Conservation (phyloP, 2,888 invertebrate genomes). For the Apamea crenata region DNA sequence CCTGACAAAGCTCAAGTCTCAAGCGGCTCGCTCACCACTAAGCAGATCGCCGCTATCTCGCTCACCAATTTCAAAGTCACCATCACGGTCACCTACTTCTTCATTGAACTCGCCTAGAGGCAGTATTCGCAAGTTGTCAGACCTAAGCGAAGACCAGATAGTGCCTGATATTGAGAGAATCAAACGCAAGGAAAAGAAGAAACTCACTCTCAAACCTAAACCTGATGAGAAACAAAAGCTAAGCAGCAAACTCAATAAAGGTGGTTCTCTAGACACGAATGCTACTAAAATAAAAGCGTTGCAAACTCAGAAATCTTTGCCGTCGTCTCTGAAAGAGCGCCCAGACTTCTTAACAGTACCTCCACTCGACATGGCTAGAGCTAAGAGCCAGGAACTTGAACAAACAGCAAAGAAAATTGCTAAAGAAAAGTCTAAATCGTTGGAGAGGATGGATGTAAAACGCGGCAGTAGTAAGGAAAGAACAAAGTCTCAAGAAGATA, state of each 20-base stretch:
- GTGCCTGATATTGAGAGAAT: constrained; percentile 88
- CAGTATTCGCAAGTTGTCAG: constrained; percentile 88
- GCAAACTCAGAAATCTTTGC: constrained; percentile 90
- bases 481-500: constrained; percentile 93
- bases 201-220: constrained; percentile 85
- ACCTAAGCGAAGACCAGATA: constrained; percentile 89
- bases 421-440: constrained; percentile 92
- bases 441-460: constrained; percentile 92
- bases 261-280: constrained; percentile 87
- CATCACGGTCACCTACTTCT: constrained; percentile 89
- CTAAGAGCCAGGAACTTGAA: constrained; percentile 92
- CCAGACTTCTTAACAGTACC: constrained; percentile 89
- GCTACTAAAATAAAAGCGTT: constrained; percentile 86
- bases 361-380: constrained; percentile 89
- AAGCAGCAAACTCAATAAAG: constrained; percentile 85
- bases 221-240: constrained; percentile 86
- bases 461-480: constrained; percentile 91
- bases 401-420: constrained; percentile 87
- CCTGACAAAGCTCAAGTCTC: constrained; percentile 83
- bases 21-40: constrained; percentile 85
- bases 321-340: constrained; percentile 88
- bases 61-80: constrained; percentile 88
- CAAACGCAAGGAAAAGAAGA: constrained; percentile 88
- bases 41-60: constrained; percentile 86
- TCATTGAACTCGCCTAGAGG: constrained; percentile 89